phyloP scores from a whole-genome alignment of 2,888 invertebrate species.

The Mantis religiosa region DNA sequence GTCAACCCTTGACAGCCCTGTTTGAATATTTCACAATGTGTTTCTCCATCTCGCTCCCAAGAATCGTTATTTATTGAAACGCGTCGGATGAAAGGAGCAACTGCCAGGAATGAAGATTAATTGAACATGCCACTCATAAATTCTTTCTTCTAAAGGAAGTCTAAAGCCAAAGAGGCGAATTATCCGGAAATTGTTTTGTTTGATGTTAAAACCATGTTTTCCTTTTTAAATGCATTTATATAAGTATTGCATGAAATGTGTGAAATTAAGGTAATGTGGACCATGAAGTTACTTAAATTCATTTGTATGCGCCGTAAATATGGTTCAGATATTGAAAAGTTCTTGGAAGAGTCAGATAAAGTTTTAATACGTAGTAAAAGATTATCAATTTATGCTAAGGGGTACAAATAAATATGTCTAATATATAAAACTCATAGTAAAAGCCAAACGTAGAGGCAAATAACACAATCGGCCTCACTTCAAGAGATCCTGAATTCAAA shows the following conservation, averaged over 20 bases:
- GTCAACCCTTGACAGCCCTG: not conserved
- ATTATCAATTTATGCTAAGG: too few relatives aligned
- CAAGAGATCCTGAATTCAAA: too few relatives aligned
- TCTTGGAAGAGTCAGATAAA: too few relatives aligned
- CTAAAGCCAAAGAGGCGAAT: not conserved
- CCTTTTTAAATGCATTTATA: not conserved
- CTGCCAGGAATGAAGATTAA: not conserved
- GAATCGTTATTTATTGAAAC: not conserved
- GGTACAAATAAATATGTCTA: too few relatives aligned
- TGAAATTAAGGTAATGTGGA: not conserved
- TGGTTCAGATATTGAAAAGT: too few relatives aligned
- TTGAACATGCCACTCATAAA: not conserved
- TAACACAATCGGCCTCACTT: too few relatives aligned
- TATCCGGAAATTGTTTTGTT: not conserved
- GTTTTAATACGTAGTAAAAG: too few relatives aligned
- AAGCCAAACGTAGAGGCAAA: too few relatives aligned
- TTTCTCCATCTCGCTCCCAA: not conserved
- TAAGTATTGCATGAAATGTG: not conserved
- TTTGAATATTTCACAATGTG: not conserved
- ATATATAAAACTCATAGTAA: too few relatives aligned
- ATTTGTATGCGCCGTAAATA: too few relatives aligned
- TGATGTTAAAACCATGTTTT: not conserved
- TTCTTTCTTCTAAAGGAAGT: not conserved
- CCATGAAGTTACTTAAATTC: not conserved
- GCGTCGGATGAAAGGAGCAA: not conserved